phyloP scores from a whole-genome alignment of 1,140 invertebrate species.

The Zaprionus kolodkinae region DNA sequence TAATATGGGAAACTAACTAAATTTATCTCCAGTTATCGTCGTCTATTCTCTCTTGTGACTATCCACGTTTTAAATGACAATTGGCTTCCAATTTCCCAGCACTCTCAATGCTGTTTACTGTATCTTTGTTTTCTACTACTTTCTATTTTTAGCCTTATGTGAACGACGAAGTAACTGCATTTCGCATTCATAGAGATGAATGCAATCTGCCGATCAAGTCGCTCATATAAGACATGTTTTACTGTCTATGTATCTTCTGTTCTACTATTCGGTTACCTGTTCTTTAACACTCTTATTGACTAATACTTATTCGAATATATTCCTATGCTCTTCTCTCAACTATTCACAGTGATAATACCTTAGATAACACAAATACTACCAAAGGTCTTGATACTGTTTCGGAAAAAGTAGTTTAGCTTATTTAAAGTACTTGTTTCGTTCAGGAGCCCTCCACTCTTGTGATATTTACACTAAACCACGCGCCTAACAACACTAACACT shows the following conservation, averaged over 20 bases:
- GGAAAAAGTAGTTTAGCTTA: constrained; percentile 70
- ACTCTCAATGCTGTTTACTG: constrained; percentile 24
- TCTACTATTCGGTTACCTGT: constrained; percentile 50
- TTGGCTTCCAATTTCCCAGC: constrained; percentile 23
- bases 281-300: constrained; percentile 40
- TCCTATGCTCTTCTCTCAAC: constrained; percentile 63
- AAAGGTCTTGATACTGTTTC: constrained; percentile 75
- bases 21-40: constrained; percentile 36
- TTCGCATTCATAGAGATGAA: background rate
- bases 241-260: constrained; percentile 19
- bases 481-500: constrained; percentile 62
- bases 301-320: constrained; percentile 62
- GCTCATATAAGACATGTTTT: background rate
- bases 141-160: background rate
- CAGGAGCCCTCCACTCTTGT: constrained; percentile 56
- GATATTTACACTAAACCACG: constrained; percentile 77
- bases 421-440: constrained; percentile 29
- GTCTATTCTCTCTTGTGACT: constrained; percentile 17
- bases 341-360: constrained; percentile 79
- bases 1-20: constrained; percentile 36
- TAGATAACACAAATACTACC: constrained; percentile 64
- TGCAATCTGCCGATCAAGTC: background rate
- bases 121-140: constrained; percentile 1
- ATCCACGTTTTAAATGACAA: constrained; percentile 17
- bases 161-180: background rate